Conservation (phyloP, 2,797 vertebrate species). For the Epinephelus malabaricus region DNA sequence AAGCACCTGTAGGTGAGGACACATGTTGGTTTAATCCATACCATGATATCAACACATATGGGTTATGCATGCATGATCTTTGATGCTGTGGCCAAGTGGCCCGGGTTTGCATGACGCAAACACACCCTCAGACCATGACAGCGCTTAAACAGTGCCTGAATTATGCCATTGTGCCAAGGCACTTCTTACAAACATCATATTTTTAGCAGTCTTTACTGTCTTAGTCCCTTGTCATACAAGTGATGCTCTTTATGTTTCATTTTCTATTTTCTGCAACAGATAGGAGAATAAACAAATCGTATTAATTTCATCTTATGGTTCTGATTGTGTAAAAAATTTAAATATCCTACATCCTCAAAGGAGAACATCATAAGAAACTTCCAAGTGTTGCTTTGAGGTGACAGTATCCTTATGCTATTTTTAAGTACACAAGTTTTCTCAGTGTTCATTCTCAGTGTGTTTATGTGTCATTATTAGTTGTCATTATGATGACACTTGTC, state of each 20-base stretch:
- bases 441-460: too few relatives aligned
- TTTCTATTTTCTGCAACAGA: neutral
- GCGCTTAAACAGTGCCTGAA: neutral
- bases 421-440: too few relatives aligned
- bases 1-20: conserved; percentile 3
- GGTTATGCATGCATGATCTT: conserved; percentile 53
- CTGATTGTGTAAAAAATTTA: neutral
- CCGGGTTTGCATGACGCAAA: conserved; percentile 36
- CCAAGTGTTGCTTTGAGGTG: neutral
- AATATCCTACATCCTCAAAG: neutral
- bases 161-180: neutral
- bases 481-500: neutral
- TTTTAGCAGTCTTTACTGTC: too few relatives aligned
- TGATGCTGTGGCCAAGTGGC: conserved; percentile 53
- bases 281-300: neutral
- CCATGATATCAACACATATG: conserved; percentile 21
- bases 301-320: neutral
- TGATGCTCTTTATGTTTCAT: neutral
- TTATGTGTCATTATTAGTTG: too few relatives aligned
- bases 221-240: neutral
- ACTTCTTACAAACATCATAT: neutral
- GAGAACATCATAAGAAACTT: neutral
- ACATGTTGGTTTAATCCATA: conserved; percentile 31
- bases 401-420: too few relatives aligned
- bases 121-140: conserved; percentile 10